These are phyloP conservation scores for Nothobranchius kuhntae DNA, from an alignment of 2,113 vertebrate species.

Conservation along the genomic window DNA sequence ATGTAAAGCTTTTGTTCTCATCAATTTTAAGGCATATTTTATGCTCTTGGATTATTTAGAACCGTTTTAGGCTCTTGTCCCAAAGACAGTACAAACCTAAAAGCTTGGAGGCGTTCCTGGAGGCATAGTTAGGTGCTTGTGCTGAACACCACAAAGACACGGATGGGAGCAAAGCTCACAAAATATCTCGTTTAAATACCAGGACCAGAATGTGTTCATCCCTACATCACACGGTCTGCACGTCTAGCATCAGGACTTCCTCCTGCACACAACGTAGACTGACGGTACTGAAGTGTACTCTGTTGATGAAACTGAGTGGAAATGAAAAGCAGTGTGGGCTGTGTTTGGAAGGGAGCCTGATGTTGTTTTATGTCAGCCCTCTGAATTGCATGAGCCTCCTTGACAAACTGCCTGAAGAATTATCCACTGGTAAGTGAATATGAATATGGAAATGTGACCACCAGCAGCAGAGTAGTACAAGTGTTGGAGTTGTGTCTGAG, in stretches of 20 bases:
- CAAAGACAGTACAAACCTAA: background rate
- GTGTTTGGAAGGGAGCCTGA: constrained; percentile 24
- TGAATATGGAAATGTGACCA: constrained; percentile 49
- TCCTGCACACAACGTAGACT: too few species aligned
- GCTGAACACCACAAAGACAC: background rate
- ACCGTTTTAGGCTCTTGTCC: background rate
- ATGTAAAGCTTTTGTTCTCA: too few species aligned
- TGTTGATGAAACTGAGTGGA: background rate
- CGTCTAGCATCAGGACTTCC: too few species aligned
- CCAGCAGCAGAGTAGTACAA: background rate
- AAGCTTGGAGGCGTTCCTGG: background rate
- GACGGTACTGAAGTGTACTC: background rate
- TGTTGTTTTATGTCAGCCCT: constrained; percentile 37
- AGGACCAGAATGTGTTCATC: too few species aligned
- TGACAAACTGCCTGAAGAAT: constrained; percentile 49
- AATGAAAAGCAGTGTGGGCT: constrained; percentile 17
- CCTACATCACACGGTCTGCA: too few species aligned
- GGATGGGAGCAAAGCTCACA: background rate
- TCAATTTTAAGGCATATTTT: too few species aligned
- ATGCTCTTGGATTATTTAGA: too few species aligned
- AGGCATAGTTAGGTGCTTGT: background rate
- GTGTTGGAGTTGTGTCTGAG: background rate
- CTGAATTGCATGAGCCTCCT: constrained; percentile 45
- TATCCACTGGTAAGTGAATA: constrained; percentile 28
- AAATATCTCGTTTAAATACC: too few species aligned